Conservation (phyloP, 2,113 vertebrate genomes). For the Aleadryas rufinucha region DNA sequence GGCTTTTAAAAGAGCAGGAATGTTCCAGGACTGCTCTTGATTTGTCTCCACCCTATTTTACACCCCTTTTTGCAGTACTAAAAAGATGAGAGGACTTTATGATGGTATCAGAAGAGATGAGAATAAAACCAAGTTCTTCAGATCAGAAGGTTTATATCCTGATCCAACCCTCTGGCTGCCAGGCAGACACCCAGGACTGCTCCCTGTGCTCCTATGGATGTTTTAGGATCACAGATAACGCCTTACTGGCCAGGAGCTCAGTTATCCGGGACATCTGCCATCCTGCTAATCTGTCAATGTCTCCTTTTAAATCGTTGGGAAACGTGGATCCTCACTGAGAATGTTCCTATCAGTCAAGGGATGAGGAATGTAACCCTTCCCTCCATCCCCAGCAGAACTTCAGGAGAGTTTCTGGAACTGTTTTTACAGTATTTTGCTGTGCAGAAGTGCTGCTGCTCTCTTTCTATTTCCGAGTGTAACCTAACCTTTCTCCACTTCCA, state of each 20-base stretch:
- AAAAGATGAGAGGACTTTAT: not conserved
- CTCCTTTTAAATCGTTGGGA: not conserved
- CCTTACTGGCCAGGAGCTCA: not conserved
- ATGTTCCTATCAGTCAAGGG: not conserved
- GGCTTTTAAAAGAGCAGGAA: not conserved
- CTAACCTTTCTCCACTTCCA: not conserved
- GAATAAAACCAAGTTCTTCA: not conserved
- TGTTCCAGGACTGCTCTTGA: not conserved
- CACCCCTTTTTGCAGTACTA: not conserved
- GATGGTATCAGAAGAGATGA: not conserved
- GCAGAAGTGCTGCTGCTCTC: not conserved
- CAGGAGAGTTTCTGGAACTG: not conserved
- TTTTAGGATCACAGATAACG: not conserved
- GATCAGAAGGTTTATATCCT: not conserved
- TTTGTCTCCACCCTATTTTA: not conserved
- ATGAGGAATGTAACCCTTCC: not conserved
- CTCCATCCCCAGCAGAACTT: too few species aligned
- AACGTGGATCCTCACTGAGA: not conserved
- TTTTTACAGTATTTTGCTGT: not conserved
- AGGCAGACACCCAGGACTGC: not conserved
- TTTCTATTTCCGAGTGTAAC: not conserved
- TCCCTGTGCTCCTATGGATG: fast-evolving
- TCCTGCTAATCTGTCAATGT: not conserved
- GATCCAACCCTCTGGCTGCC: not conserved
- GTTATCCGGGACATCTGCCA: not conserved